Percentiles rank a stretch among this genome's conserved stretches.
These are phyloP conservation scores for Brachyopa scutellaris DNA, from an alignment of 2,888 invertebrate genomes.

Conservation along the genomic window DNA sequence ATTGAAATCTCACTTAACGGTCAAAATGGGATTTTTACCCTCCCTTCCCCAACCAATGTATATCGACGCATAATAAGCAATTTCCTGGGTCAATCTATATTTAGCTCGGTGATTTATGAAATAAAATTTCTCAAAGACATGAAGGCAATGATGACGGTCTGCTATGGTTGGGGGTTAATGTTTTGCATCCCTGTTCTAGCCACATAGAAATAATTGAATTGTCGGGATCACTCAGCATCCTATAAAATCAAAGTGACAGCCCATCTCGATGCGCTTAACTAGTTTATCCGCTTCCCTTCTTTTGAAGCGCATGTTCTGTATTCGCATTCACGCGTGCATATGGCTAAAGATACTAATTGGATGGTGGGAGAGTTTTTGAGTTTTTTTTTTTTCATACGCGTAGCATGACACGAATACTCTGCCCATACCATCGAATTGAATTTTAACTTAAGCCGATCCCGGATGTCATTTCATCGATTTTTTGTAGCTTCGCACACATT, in stretches of 20 bases:
- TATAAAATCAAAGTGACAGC: conserved; percentile 51
- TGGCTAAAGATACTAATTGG: conserved; percentile 45
- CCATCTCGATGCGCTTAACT: conserved; percentile 40
- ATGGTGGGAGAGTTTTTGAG: too few relatives aligned
- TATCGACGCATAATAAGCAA: conserved; percentile 44
- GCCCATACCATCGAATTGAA: conserved; percentile 33
- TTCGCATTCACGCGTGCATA: conserved; percentile 1
- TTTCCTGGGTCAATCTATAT: conserved; percentile 27
- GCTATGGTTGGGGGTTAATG: neutral
- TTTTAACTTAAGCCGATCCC: conserved; percentile 51
- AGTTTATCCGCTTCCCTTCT: conserved; percentile 10
- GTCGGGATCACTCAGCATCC: conserved; percentile 12
- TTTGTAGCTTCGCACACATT: conserved; percentile 8
- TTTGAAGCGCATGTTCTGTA: neutral
- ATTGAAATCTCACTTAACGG: conserved; percentile 54
- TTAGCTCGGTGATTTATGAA: conserved; percentile 35
- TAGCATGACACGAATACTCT: too few relatives aligned
- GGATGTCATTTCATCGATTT: conserved; percentile 3
- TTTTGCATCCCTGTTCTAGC: neutral
- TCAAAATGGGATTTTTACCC: conserved; percentile 30
- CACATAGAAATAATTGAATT: conserved; percentile 36
- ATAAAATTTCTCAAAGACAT: conserved; percentile 30
- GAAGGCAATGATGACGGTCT: neutral
- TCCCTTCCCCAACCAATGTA: neutral
- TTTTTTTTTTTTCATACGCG: conserved; percentile 4